Conservation (phyloP, 1,140 invertebrate species). For the Hyposmocoma kahamanoa region DNA sequence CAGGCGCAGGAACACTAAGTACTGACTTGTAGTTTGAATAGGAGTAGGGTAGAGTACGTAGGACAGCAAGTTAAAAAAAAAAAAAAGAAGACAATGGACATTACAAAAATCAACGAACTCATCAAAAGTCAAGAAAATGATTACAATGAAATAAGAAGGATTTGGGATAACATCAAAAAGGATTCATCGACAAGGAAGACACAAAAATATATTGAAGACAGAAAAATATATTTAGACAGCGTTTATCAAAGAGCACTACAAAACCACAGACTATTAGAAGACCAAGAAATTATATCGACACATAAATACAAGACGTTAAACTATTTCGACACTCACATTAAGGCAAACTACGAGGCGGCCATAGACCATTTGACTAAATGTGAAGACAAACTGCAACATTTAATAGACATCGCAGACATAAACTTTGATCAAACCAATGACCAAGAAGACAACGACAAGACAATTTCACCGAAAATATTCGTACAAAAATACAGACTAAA, state of each 20-base stretch:
- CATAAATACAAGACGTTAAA: constrained; percentile 4
- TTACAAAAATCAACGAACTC: constrained; percentile 1
- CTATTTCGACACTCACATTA: constrained; percentile 2
- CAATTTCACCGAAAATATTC: neutral
- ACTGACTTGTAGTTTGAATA: too few species aligned
- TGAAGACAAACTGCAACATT: neutral
- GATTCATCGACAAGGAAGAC: neutral
- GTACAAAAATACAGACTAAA: neutral
- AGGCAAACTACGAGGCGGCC: neutral
- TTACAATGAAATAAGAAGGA: constrained; percentile 1
- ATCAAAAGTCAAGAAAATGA: constrained; percentile 6
- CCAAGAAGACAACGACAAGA: neutral
- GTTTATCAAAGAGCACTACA: constrained; percentile 2
- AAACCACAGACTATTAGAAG: constrained; percentile 4
- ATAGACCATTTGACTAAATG: neutral
- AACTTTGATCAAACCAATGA: too few species aligned
- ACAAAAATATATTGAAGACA: neutral
- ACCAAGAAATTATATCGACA: neutral
- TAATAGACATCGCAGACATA: neutral
- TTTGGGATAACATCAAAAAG: constrained; percentile 3
- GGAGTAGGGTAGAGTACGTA: too few species aligned
- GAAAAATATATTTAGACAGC: neutral
- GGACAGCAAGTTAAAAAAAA: too few species aligned
- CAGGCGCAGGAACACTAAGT: too few species aligned
- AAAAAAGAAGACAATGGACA: constrained; percentile 4